Base-by-base conservation (phyloP, 92 coral and sea anemone genomes). In the Heliopora coerulea region DNA sequence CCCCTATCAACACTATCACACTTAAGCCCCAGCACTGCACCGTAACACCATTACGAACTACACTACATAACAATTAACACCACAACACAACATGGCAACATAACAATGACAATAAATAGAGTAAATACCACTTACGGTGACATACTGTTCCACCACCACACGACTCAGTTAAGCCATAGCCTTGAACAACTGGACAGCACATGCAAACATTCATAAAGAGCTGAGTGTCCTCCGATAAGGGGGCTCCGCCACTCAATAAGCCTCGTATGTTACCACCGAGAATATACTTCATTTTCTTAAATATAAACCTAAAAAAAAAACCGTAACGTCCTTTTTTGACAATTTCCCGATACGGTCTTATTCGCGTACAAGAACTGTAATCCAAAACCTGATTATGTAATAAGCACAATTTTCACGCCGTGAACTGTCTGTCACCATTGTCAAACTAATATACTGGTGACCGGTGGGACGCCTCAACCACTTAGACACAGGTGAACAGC, bases 131-230 rank as follows among this genome's bases (percentile, higher is more conserved):
- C 96, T 59, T 84, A 89, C 96, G 56, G 52, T 90, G 72, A 68
- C 89, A 83, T 75, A 95, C 83, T 49, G 99, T 95, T 6, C 91
- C 99, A 21, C 97, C 99, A 23, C 96, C 96, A 82, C 99, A 85
- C 24, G 96, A 86, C 73, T 95, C 99, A 4, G 99, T 95, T 59
- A 95, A 84, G 8, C 99, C 99, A 80, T 95, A 95, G 17, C 99
- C 99, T 57, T 95, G 99, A 42, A 86, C 88, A 35, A 95, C 96
- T 44, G 99, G 91, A 57, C 99, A 95, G 65, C 96, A 95, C 72
- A 95, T 88, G 68, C 99, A 95, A 14, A 88, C 99, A 79, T 95
- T 95, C 99, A 95, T 95, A 74, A 95, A 95, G 91, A 76, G 82
- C 83, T 95, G 95, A 14, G 99, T 95, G 64, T 95, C 97, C 44